Percentiles rank a stretch among this genome's conserved stretches.
These are phyloP conservation scores for Sepiola atlantica DNA, from an alignment of 2,888 invertebrate genomes.

Conservation along the genomic window DNA sequence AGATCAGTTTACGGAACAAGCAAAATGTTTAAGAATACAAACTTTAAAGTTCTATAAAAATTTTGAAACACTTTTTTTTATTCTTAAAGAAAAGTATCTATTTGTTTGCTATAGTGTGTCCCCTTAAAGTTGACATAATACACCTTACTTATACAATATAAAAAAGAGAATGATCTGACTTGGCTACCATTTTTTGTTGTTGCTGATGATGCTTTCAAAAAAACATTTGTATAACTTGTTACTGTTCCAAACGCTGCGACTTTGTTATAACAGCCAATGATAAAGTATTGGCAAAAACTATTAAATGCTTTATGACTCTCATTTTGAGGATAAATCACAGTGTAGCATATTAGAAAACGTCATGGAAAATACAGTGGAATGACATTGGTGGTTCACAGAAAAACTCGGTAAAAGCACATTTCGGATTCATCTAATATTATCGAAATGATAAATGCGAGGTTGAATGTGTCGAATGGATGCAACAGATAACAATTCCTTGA, in stretches of 20 bases:
- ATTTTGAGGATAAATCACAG: background rate
- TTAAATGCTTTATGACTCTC: background rate
- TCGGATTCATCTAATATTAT: background rate
- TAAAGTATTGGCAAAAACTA: background rate
- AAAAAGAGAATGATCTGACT: background rate
- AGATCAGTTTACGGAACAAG: background rate
- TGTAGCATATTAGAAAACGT: background rate
- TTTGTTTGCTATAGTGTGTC: conserved; percentile 15
- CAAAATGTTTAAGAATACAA: background rate
- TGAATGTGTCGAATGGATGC: background rate
- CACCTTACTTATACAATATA: background rate
- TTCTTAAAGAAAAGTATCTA: background rate
- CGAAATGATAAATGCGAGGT: background rate
- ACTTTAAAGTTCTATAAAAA: background rate
- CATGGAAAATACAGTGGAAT: background rate
- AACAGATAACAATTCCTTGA: background rate
- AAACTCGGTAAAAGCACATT: background rate
- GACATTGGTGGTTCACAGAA: background rate
- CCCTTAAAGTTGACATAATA: background rate
- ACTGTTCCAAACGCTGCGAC: background rate
- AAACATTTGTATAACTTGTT: background rate
- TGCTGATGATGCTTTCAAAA: background rate
- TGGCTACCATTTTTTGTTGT: background rate
- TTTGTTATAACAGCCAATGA: background rate
- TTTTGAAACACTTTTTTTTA: background rate